Evolutionary conservation across 2,888 invertebrate species (phyloP).

Genomic region (Magallana nippona): DNA sequence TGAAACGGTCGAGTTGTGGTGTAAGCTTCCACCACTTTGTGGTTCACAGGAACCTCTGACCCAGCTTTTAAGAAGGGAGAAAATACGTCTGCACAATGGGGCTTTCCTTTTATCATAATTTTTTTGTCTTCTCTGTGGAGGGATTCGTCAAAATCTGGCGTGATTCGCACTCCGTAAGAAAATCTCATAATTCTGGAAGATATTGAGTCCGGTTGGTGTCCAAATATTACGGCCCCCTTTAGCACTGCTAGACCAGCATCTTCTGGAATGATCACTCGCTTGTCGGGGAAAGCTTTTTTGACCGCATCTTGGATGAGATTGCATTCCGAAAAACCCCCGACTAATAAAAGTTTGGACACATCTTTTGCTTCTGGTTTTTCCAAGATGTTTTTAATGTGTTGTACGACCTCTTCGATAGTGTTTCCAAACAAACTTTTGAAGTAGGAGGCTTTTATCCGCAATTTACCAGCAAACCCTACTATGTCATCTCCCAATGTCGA

Average conservation of each 20-base stretch:
- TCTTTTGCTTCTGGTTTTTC: slow-evolving; percentile 29
- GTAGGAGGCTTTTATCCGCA: slow-evolving; percentile 42
- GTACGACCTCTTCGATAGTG: slow-evolving; percentile 39
- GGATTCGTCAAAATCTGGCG: slow-evolving; percentile 30
- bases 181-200: slow-evolving; percentile 41
- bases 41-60: slow-evolving; percentile 31
- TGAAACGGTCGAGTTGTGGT: slow-evolving; percentile 38
- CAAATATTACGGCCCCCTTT: slow-evolving; percentile 49
- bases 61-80: slow-evolving; percentile 43
- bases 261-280: slow-evolving; percentile 42
- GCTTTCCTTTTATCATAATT: background rate
- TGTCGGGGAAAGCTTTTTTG: slow-evolving; percentile 42
- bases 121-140: slow-evolving; percentile 41
- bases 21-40: slow-evolving; percentile 33
- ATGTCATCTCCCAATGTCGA: slow-evolving; percentile 29
- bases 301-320: slow-evolving; percentile 43
- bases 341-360: slow-evolving; percentile 41
- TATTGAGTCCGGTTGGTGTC: slow-evolving; percentile 45
- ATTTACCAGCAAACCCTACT: slow-evolving; percentile 38
- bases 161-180: slow-evolving; percentile 41
- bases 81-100: slow-evolving; percentile 41
- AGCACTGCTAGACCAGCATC: slow-evolving; percentile 46
- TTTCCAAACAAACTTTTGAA: slow-evolving; percentile 41
- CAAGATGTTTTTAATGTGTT: slow-evolving; percentile 41
- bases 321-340: slow-evolving; percentile 49